phyloP scores from a whole-genome alignment of 1,140 invertebrate species.

The Drosophila seguyi region DNA sequence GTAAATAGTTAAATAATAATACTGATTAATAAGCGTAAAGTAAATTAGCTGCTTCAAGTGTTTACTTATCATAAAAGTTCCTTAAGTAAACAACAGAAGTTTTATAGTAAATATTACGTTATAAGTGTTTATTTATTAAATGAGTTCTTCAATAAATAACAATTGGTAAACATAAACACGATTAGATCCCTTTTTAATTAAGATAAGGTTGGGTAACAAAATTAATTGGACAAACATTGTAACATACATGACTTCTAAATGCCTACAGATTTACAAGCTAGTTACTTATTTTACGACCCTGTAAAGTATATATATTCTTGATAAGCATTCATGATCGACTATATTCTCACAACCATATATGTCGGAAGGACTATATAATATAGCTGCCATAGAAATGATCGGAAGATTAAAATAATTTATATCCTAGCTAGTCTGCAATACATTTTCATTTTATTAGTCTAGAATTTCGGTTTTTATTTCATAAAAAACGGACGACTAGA shows the following conservation, averaged over 20 bases:
- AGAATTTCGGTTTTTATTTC: too few species aligned
- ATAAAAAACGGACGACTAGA: too few species aligned
- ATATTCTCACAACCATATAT: too few species aligned
- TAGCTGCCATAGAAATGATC: too few species aligned
- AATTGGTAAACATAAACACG: neutral
- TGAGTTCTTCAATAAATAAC: neutral
- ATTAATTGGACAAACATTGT: neutral
- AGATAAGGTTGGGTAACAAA: neutral
- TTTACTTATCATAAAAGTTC: neutral
- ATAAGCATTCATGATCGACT: too few species aligned
- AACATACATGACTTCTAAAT: too few species aligned
- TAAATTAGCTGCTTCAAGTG: neutral
- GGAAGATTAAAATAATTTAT: too few species aligned
- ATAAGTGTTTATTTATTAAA: neutral
- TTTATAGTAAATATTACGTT: slow-evolving; percentile 2
- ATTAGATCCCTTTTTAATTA: neutral
- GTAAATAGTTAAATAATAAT: neutral
- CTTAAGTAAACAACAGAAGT: neutral
- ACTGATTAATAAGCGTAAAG: neutral
- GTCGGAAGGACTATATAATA: too few species aligned
- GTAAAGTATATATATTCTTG: too few species aligned
- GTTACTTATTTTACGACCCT: too few species aligned
- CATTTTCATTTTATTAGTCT: too few species aligned
- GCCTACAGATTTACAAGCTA: neutral
- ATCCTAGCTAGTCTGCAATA: too few species aligned